These are phyloP conservation scores for Urocyon cinereoargenteus DNA, from an alignment of 2,797 vertebrate genomes.

Conservation along the genomic window DNA sequence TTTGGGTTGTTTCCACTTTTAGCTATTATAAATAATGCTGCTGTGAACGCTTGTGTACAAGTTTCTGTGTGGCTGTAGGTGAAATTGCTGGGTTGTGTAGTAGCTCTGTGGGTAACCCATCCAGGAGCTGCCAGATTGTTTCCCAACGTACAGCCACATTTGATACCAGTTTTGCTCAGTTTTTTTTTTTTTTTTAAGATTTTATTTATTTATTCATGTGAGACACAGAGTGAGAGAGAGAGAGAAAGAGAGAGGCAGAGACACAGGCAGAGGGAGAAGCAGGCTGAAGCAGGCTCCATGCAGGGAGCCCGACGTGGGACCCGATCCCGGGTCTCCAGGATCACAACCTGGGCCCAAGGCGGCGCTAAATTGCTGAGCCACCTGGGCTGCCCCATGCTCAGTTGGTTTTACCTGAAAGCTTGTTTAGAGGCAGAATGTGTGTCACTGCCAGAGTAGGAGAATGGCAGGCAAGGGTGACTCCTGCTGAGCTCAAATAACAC, in stretches of 20 bases:
- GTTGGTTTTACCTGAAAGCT: conserved; percentile 10
- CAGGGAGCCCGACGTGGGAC: no score
- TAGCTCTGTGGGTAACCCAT: not conserved
- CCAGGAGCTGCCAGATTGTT: not conserved
- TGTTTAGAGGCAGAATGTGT: not conserved
- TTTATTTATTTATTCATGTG: no score
- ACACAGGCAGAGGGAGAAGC: no score
- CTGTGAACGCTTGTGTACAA: not conserved
- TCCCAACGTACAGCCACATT: not conserved
- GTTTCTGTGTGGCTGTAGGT: not conserved
- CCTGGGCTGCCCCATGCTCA: not conserved
- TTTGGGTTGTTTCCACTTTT: not conserved
- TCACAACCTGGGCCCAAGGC: no score
- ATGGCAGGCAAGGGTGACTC: not conserved
- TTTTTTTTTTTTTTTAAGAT: not conserved
- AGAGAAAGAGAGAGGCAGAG: no score
- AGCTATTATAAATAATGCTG: not conserved
- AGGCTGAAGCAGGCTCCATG: no score
- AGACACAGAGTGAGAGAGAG: no score
- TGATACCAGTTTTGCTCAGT: not conserved
- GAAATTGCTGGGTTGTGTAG: not conserved
- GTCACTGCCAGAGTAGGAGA: not conserved
- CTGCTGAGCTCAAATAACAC: not conserved
- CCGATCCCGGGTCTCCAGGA: no score
- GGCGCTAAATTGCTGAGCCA: no score